phyloP scores from a whole-genome alignment of 2,113 vertebrate genomes.

The Taxidea taxus region DNA sequence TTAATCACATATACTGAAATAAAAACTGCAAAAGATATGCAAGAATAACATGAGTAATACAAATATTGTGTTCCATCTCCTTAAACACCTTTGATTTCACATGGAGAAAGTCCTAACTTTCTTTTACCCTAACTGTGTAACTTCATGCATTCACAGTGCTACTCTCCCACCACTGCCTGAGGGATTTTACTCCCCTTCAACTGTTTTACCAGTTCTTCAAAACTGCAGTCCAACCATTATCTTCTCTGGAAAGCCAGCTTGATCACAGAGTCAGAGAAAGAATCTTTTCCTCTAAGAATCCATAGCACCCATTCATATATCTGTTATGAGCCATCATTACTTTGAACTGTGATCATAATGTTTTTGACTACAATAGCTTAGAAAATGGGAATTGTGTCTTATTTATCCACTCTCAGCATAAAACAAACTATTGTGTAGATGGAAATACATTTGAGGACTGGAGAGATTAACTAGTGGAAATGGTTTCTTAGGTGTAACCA shows the following conservation, averaged over 20 bases:
- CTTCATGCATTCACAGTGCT: background rate
- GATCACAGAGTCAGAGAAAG: background rate
- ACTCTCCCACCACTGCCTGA: accelerated
- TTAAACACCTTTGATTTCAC: background rate
- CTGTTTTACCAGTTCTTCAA: background rate
- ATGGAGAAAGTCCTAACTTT: background rate
- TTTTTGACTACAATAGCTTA: background rate
- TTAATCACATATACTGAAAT: background rate
- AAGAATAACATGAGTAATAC: background rate
- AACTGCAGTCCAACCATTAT: background rate
- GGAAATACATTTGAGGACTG: background rate
- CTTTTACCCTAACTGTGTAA: no score
- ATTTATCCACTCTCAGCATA: background rate
- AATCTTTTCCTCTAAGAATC: background rate
- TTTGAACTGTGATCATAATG: background rate
- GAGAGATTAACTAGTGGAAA: background rate
- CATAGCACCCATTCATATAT: background rate
- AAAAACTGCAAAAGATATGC: background rate
- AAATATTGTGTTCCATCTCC: background rate
- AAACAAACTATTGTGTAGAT: background rate
- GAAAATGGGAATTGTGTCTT: background rate
- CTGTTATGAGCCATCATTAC: background rate
- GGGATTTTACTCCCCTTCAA: background rate
- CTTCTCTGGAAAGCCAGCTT: background rate
- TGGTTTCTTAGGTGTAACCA: background rate